Evolutionary conservation across 2,113 vertebrate species (phyloP).

Genomic region (Forbesichthys agassizii): DNA sequence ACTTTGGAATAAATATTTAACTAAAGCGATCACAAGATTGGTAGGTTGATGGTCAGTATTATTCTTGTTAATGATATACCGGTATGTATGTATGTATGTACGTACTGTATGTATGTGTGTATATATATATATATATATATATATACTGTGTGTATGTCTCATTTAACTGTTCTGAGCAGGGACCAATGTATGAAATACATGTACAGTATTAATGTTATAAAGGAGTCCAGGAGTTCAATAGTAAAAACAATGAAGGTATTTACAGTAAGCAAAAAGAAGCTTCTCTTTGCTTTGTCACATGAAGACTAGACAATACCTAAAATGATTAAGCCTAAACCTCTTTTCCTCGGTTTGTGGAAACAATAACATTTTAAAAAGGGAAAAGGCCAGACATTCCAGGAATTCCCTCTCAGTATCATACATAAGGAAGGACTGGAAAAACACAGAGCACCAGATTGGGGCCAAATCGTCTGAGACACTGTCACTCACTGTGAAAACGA

Average conservation of each 20-base stretch:
- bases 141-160: no score
- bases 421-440: conserved; percentile 90
- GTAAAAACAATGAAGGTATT: no score
- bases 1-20: conserved; percentile 16
- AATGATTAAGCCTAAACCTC: conserved; percentile 56
- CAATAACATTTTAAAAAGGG: conserved; percentile 78
- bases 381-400: conserved; percentile 86
- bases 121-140: no score
- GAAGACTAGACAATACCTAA: conserved; percentile 23
- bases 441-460: conserved; percentile 81
- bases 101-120: no score
- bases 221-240: no score
- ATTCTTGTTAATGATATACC: background rate
- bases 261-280: no score
- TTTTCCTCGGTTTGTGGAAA: conserved; percentile 66
- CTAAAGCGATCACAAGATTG: conserved; percentile 18
- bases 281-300: conserved; percentile 24
- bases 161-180: no score
- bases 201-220: no score
- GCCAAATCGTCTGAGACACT: conserved; percentile 86
- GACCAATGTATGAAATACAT: no score
- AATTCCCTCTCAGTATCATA: conserved; percentile 89
- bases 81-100: no score
- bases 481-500: conserved; percentile 82
- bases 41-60: background rate